Evolutionary conservation across 2,113 vertebrate species (phyloP).

Genomic region (Galemys pyrenaicus): DNA sequence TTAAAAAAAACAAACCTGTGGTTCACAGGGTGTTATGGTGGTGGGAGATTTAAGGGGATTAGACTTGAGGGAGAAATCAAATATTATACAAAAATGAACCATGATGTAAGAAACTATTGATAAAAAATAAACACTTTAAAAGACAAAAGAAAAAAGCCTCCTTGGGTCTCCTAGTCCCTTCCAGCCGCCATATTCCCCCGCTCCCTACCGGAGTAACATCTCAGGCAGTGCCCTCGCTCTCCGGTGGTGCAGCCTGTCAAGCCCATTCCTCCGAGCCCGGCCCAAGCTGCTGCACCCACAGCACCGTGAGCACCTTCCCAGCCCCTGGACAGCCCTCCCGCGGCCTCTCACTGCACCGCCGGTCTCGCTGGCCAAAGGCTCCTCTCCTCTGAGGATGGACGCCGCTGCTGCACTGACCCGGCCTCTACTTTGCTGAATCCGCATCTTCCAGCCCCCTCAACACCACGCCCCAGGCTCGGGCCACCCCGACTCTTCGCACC

Average conservation of each 20-base stretch:
- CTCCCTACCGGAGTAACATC: background rate
- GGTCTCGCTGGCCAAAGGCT: background rate
- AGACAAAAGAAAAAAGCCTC: background rate
- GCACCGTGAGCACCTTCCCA: background rate
- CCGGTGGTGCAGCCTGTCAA: background rate
- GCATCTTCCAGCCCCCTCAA: background rate
- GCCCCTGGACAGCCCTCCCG: background rate
- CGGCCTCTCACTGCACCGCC: background rate
- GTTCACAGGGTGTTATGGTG: background rate
- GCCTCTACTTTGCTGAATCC: background rate
- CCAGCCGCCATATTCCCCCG: background rate
- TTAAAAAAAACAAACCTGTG: no score
- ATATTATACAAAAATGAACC: no score
- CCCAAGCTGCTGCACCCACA: background rate
- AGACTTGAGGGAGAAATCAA: no score
- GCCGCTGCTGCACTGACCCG: background rate
- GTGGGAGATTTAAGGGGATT: no score
- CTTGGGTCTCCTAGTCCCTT: background rate
- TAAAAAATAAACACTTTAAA: background rate
- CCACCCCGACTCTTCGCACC: background rate
- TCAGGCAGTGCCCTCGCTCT: background rate
- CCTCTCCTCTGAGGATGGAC: background rate
- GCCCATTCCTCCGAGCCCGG: background rate
- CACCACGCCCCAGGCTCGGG: background rate
- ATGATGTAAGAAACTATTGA: no score